Base-by-base conservation (phyloP, 2,888 invertebrate genomes). In the Trichogramma dendrolimi region DNA sequence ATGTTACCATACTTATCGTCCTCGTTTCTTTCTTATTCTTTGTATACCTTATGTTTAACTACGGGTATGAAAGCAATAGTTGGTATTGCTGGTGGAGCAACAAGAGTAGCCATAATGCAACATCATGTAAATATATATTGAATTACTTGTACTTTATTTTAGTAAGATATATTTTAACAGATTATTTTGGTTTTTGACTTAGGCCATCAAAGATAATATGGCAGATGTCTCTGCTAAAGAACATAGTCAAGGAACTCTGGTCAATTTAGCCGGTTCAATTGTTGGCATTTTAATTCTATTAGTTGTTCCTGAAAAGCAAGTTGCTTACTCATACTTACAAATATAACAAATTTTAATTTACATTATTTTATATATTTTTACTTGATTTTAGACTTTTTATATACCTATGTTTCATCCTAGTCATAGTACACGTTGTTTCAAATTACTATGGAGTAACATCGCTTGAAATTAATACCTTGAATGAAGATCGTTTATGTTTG, bases 201-300 rank as follows among this genome's bases (percentile, higher is more conserved):
- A 87, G 82, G 94, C 96, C 0, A 79, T 92, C 38, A 83, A 88
- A 67, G 91, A 92, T 67, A 97, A 97, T 80, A 85, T 95, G 81
- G 96, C 93, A 0, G 98, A 98, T 80, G 94, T 91, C 6, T 85
- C 91, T 0, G 94, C 96, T 0, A 97, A 97, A 81, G 97, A 98
- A 77, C 91, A 94, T 5, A 95, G 96, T 65, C 98, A 98, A 82
- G 98, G 98, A 79, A 97, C 96, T 0, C 86, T 94, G 67, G 96
- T 98, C 10, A 97, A 97, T 81, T 82, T 97, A 51, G 79, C 91
- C 47, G 96, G 92, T 7, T 90, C 96, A 7, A 75, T 95, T 55
- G 78, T 87, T 59, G 94, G 93, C 59, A 83, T 96, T 54, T 79
- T 89, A 48, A 79, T 96, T 58, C 82, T 96, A 49, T 88, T 89